Conservation (phyloP, 1,140 invertebrate species). For the Neodiprion pinetum region DNA sequence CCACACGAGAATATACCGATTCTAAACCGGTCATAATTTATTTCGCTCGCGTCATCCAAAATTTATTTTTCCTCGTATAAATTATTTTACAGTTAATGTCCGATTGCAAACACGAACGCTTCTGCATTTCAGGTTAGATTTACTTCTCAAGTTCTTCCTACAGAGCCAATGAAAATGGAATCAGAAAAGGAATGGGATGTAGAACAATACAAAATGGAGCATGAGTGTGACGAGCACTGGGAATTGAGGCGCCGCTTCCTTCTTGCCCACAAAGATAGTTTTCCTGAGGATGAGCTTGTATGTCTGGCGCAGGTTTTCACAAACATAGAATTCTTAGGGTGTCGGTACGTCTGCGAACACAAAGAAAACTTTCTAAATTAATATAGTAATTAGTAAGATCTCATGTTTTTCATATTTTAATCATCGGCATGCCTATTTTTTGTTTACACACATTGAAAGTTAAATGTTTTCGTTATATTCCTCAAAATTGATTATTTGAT, state of each 20-base stretch:
- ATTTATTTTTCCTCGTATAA: too few relatives aligned
- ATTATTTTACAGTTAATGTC: too few relatives aligned
- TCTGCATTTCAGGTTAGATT: not conserved
- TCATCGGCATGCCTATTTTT: not conserved
- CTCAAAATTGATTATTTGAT: too few relatives aligned
- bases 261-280: constrained; percentile 72
- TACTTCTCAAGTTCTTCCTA: not conserved
- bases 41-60: too few relatives aligned
- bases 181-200: constrained; percentile 65
- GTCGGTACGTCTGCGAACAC: constrained; percentile 65
- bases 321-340: constrained; percentile 85
- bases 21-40: too few relatives aligned
- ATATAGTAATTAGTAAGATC: not conserved
- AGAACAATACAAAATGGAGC: constrained; percentile 70
- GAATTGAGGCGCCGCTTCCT: constrained; percentile 78
- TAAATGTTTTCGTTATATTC: too few relatives aligned
- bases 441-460: too few relatives aligned
- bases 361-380: constrained; percentile 8
- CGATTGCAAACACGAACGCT: too few relatives aligned
- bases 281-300: constrained; percentile 76
- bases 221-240: constrained; percentile 87
- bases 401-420: not conserved
- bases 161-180: constrained; percentile 27
- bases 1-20: too few relatives aligned
- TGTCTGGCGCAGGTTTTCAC: constrained; percentile 84